Base-by-base conservation (phyloP, 92 coral and sea anemone species). In the Palythoa heliodiscus region DNA sequence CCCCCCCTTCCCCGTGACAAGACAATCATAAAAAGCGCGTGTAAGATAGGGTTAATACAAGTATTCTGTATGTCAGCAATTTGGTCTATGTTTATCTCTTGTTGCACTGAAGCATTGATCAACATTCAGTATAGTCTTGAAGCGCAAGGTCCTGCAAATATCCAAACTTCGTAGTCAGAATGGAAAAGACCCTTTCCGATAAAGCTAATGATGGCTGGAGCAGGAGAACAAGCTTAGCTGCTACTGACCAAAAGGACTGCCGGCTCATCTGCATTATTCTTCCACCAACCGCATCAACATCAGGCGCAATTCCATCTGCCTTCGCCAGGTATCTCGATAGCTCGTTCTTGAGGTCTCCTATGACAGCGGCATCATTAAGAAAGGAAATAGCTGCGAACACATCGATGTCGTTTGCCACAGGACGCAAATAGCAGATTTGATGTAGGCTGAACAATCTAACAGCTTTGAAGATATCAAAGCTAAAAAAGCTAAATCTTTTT, bases 391-490 rank as follows among this genome's bases (percentile, higher is more conserved):
- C 2, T 52, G 57, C 57, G 57, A 52, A 0, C 1, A 3, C 57
- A 60, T 24, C 81, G 5, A 84, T 52, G 55, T 84, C 81, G 64
- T 84, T 83, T 58, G 87, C 82, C 53, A 74, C 70, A 66, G 87
- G 87, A 50, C 82, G 82, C 67, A 84, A 37, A 35, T 25, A 23
- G 39, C 73, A 83, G 67, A 73, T 38, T 52, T 73, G 38, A 43
- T 84, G 73, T 29, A 82, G 52, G 73, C 80, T 84, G n/a, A 84
- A 84, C 81, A 84, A 63, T 25, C 82, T 72, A 38, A 71, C 87
- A 84, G 82, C 87, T 69, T 52, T 69, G 53, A 87, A 87, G 53
- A 73, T 73, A n/a, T n/a, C n/a, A n/a, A n/a, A n/a, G n/a, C n/a
- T n/a, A n/a, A n/a, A n/a, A n/a, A n/a, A n/a, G n/a, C n/a, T n/a